Base-by-base conservation (phyloP, 1,140 invertebrate genomes). In the Leptopilina boulardi region DNA sequence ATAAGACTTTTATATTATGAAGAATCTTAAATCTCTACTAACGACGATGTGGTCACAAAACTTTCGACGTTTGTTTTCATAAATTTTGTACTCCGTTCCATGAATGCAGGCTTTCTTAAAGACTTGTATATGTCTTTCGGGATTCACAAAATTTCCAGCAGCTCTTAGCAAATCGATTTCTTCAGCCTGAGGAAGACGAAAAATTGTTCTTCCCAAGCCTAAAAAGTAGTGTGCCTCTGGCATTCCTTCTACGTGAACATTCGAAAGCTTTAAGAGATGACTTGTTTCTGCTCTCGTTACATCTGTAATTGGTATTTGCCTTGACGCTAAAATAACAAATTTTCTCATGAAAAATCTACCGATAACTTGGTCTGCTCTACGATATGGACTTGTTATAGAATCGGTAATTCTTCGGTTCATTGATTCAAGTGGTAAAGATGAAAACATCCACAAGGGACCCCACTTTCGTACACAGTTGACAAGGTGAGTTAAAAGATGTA, bases 381-480 rank as follows among this genome's bases (percentile, higher is more conserved):
- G 54, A 5, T 77, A 74, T 6, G 76, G 38, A 74, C 76, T 77
- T 21, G 30, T 77, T 2, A 34, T 26, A 18, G 47, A 51, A 15
- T 74, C 72, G 15, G 74, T 34, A 34, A 77, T 42, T 74, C 71
- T 77, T 23, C 30, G 66, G 19, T 77, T 77, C 76, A 71, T 73
- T 6, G 71, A 38, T 70, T 77, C 76, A 70, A 47, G 73, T 54
- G 38, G 41, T 2, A 30, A n/a, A 19, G 54, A 54, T 15, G 76
- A 23, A 21, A 73, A 38, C 8, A 73, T 71, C 76, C 76, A 77
- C 21, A 77, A 30, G n/a, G 51, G 54, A 13, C 76, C 71, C 71
- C 76, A n/a, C n/a, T n/a, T n/a, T n/a, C 76, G 23, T 4, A 77
- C 21, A 41, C 54, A n/a, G 5, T 23, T 70, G 34, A 77, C 18